Base-by-base conservation (phyloP, 2,797 vertebrate genomes). In the Lutjanus campechanus region DNA sequence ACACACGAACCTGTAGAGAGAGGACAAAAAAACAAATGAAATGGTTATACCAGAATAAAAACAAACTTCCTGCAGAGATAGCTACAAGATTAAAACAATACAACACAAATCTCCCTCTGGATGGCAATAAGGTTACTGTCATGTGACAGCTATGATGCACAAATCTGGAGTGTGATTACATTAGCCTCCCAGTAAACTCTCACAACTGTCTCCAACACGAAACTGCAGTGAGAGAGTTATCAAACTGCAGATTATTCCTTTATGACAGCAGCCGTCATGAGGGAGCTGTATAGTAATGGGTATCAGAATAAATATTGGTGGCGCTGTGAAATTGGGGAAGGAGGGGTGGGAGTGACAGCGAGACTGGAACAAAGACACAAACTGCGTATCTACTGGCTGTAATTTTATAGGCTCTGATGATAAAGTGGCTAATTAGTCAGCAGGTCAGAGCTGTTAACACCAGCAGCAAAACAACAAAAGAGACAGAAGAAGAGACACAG, bases 1-100 rank as follows among this genome's bases (percentile, higher is more conserved):
- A 99, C 70, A 99, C 98, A 0, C 98, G 96, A 20, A 99, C 98
- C 98, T 99, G 93, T 41, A 79, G 13, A 11, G 58, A 19, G 7
- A 36, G 51, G 7, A 67, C n/a, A 81, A 20, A 79, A 46, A 7
- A 79, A 77, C 0, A 0, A 60, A 70, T 67, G 6, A 71, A 4
- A 61, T 11, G 11, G 53, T 36, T 2, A 36, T 36, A 36, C 29
- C 29, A 40, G 41, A 74, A 46, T 3, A 40, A 59, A 54, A 51
- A 15, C 20, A 59, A 74, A 69, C 12, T n/a, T 61, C 29, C 22
- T 19, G 13, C 17, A 59, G 10, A 77, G 25, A 40, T 7, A 13
- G 8, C 41, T 25, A 69, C 51, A 2, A 63, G 6, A 66, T 19
- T 4, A 41, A 68, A 51, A 67, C 70, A 54, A 43, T 8, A 20